These are phyloP conservation scores for Phthorimaea operculella DNA, from an alignment of 1,140 invertebrate species.

Conservation along the genomic window DNA sequence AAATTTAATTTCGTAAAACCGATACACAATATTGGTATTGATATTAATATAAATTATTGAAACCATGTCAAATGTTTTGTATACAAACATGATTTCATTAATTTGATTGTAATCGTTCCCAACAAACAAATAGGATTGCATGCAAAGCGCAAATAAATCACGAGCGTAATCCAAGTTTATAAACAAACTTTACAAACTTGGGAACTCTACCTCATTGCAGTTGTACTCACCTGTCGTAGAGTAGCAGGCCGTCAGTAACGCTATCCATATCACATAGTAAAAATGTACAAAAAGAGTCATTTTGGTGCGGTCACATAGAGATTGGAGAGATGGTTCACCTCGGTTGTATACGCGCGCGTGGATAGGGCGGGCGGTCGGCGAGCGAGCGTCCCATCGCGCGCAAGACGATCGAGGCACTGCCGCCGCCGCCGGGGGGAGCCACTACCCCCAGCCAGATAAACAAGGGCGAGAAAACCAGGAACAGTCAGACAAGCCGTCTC, in stretches of 20 bases:
- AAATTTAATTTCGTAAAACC: too few relatives aligned
- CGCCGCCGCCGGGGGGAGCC: constrained; percentile 60
- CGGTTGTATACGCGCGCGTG: constrained; percentile 32
- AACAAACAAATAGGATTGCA: background rate
- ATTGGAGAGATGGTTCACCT: constrained; percentile 44
- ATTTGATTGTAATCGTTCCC: too few relatives aligned
- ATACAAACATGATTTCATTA: too few relatives aligned
- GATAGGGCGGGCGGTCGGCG: constrained; percentile 19
- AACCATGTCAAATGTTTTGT: too few relatives aligned
- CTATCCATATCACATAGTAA: constrained; percentile 59
- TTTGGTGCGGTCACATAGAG: constrained; percentile 34
- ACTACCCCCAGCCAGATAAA: constrained; percentile 60
- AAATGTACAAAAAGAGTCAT: constrained; percentile 67
- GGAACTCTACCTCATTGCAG: constrained; percentile 49
- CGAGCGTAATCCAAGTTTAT: constrained; percentile 13
- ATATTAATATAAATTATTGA: too few relatives aligned
- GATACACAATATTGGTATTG: too few relatives aligned
- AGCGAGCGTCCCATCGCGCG: constrained; percentile 54
- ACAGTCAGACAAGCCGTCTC: constrained; percentile 65
- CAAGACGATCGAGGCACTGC: constrained; percentile 50
- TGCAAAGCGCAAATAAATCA: background rate
- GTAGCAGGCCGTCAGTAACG: constrained; percentile 45
- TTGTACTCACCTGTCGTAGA: constrained; percentile 56
- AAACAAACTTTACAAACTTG: constrained; percentile 37
- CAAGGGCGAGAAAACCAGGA: constrained; percentile 60